phyloP scores from a whole-genome alignment of 2,888 invertebrate genomes.

The Thymelicus lineola region DNA sequence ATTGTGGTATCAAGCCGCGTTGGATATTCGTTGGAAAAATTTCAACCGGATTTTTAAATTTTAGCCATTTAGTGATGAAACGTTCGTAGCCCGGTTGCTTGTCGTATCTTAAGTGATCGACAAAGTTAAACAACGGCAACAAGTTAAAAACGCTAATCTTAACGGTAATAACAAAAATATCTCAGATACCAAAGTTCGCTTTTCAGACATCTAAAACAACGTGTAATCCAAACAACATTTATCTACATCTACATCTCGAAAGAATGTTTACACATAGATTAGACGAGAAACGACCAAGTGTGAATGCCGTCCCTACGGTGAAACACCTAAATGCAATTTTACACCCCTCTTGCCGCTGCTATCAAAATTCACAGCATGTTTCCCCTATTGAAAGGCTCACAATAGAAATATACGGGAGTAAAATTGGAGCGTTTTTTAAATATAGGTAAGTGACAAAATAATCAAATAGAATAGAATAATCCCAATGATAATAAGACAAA shows the following conservation, averaged over 20 bases:
- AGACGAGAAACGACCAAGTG: constrained; percentile 18
- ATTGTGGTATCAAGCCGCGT: no score
- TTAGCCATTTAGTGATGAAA: no score
- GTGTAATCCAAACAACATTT: neutral
- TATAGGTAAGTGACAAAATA: no score
- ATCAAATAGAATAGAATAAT: no score
- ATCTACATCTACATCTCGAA: neutral
- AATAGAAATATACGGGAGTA: constrained; percentile 51
- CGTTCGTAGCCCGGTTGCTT: no score
- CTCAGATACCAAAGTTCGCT: neutral
- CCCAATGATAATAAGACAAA: no score
- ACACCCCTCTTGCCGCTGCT: constrained; percentile 62
- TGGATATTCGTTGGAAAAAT: no score
- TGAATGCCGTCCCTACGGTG: constrained; percentile 23
- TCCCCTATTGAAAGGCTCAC: constrained; percentile 56
- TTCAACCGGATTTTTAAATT: no score
- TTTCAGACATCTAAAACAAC: neutral
- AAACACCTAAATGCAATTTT: constrained; percentile 69
- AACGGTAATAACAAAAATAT: no score
- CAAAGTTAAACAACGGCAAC: no score
- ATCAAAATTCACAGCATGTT: constrained; percentile 77
- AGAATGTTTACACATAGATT: constrained; percentile 7
- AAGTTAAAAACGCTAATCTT: no score
- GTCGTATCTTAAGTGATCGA: no score
- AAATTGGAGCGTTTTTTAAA: neutral